Conservation (phyloP, 2,888 invertebrate species). For the Acleris emargana region DNA sequence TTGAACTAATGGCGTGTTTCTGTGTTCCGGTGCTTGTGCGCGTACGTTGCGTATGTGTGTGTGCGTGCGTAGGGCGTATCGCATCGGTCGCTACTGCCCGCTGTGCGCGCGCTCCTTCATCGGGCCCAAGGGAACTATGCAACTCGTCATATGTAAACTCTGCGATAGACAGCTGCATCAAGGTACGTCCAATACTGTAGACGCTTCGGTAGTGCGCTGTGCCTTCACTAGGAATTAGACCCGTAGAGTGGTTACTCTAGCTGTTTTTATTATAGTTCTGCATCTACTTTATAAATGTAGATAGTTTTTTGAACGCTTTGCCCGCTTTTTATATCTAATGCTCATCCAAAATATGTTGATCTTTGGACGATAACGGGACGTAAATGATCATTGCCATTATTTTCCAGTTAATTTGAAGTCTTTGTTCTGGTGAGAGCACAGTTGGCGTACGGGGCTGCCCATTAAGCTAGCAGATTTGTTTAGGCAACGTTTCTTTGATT, state of each 20-base stretch:
- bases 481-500: not conserved
- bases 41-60: constrained; percentile 75
- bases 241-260: not conserved
- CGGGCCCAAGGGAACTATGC: constrained; percentile 87
- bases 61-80: constrained; percentile 85
- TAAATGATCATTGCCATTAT: no score
- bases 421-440: constrained; percentile 14
- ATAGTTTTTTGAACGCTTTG: not conserved
- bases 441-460: constrained; percentile 7
- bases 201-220: constrained; percentile 34
- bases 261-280: not conserved
- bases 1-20: constrained; percentile 82
- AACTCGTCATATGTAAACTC: constrained; percentile 84
- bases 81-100: constrained; percentile 89
- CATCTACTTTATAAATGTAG: not conserved
- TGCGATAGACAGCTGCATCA: constrained; percentile 84
- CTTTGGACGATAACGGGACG: no score
- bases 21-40: constrained; percentile 81
- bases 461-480: constrained; percentile 19
- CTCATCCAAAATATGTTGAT: not conserved
- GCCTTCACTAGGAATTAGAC: constrained; percentile 1
- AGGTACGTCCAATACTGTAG: constrained; percentile 67
- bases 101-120: constrained; percentile 88
- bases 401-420: no score
- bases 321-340: not conserved